Evolutionary conservation across 2,888 invertebrate species (phyloP).

Genomic region (Orthosia gracilis): DNA sequence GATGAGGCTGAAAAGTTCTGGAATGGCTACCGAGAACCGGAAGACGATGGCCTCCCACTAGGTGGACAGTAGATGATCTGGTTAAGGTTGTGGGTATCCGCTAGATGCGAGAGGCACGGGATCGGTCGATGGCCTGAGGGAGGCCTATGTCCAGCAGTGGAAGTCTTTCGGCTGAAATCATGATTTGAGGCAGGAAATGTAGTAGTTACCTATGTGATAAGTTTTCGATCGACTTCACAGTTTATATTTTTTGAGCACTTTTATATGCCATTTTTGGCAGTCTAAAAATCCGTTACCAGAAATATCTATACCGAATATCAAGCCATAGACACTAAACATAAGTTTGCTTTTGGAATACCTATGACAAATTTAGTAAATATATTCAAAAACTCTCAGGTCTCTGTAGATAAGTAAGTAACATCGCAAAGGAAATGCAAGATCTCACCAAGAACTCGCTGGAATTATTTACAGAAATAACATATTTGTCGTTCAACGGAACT

Average conservation of each 20-base stretch:
- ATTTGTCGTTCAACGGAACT: conserved; percentile 3
- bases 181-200: not conserved
- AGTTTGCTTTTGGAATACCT: not conserved
- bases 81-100: too few species aligned
- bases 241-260: not conserved
- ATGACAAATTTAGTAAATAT: not conserved
- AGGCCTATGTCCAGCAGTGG: too few species aligned
- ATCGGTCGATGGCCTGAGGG: too few species aligned
- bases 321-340: not conserved
- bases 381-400: not conserved
- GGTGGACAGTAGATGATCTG: too few species aligned
- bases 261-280: not conserved
- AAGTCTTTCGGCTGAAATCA: too few species aligned
- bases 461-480: conserved; percentile 3
- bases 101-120: too few species aligned
- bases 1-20: too few species aligned
- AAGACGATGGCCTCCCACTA: too few species aligned
- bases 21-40: too few species aligned
- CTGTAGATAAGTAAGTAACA: not conserved
- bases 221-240: not conserved
- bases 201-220: not conserved
- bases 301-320: not conserved
- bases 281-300: not conserved
- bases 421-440: conserved; percentile 6
- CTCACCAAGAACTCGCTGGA: not conserved